Base-by-base conservation (phyloP, 1,140 invertebrate species). In the Drosophila willistoni region DNA sequence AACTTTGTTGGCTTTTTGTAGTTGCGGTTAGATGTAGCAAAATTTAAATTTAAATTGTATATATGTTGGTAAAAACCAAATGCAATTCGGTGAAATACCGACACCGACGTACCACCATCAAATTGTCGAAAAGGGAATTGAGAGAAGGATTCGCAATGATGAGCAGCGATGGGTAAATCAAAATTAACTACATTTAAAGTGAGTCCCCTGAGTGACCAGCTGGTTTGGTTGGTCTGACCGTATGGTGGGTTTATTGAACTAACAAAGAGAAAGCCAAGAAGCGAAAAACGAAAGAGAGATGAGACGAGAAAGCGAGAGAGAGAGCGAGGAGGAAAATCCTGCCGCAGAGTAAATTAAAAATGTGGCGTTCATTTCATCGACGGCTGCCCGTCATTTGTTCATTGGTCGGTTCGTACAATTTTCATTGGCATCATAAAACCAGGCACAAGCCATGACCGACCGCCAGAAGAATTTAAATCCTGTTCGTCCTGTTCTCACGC, bases 121-220 rank as follows among this genome's bases (percentile, higher is more conserved):
- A 63, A 63, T 47, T 63, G 42, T 14, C 17, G 47, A 25, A 55
- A 33, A n/a, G 34, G 47, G 64, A 42, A 71, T 14, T 34, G 22
- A 19, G 61, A 56, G 36, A 63, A 61, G 59, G 54, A 33, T 64
- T n/a, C 39, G 17, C 36, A 33, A 39, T 36, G 56, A 54, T 41
- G 65, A 56, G 62, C 70, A 68, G 54, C 69, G 59, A n/a, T 36
- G 64, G 73, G 64, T 76, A 79, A 87, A 83, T 86, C 82, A 79
- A 73, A 87, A 83, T 83, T 87, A 87, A 87, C 76, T 71, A 86
- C 79, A 77, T 76, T 87, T 82, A 79, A 87, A 86, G 73, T 36
- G 73, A 68, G 29, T 44, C 17, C 54, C 68, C 42, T 7, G 57
- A 41, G 4, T 59, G 55, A n/a, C 29, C 68, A 64, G 68, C 55